Base-by-base conservation (phyloP, 2,113 vertebrate genomes). In the cat (Felis catus) region DNA sequence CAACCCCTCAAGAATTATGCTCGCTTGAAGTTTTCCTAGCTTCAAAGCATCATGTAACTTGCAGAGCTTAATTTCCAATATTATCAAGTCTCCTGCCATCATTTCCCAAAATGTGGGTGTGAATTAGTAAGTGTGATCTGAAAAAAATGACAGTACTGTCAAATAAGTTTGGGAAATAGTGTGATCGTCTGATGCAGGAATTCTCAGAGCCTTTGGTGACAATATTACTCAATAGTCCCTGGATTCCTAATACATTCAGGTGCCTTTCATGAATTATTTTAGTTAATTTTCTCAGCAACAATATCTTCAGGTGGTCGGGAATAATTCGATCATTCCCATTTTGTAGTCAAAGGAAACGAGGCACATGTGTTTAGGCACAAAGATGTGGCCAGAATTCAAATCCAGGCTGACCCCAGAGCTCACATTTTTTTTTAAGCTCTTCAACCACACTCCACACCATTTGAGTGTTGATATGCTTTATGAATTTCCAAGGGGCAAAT, bases 201-300 rank as follows among this genome's bases (percentile, higher is more conserved):
- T 94, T 79, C 70, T 96, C 63, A n/a, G 70, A 82, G 48, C 14
- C 25, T 93, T 93, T 83, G n/a, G n/a, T 48, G 31, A 90, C 29
- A n/a, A 58, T 74, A 41, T 86, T 58, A 58, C 65, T 5, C 71
- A n/a, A n/a, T 53, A 55, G n/a, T 76, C 18, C 48, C 4, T 31
- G 27, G 79, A 31, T 95, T 79, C 45, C 45, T 73, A 91, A 21
- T 5, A 55, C 63, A 73, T 48, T 78, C 53, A 19, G 68, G 8
- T 58, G 8, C 2, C n/a, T 41, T 85, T 97, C 33, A 31, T 29
- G 21, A 65, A 27, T 10, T 18, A 36, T 36, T 78, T 73, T 5
- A 61, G 12, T 21, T 61, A 27, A 9, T 93, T 65, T 27, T 71
- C 15, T 94, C 81, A 66, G 33, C 5, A 78, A 48, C 14, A 79